Evolutionary conservation across 2,888 invertebrate genomes (phyloP).

Genomic region (Drosophila neotestacea): DNA sequence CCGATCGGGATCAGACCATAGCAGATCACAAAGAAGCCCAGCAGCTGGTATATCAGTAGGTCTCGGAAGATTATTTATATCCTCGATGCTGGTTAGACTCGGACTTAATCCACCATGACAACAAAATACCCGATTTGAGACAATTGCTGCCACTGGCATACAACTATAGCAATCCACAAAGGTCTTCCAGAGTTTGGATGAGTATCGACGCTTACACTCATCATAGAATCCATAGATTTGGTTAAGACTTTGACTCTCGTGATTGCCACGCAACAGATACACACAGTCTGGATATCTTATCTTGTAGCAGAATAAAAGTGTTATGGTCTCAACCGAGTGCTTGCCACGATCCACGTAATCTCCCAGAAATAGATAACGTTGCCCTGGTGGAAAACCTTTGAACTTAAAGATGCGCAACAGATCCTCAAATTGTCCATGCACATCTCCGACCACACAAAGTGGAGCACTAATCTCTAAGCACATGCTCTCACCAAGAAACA

Average conservation of each 20-base stretch:
- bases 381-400: conserved; percentile 99
- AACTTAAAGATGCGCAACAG: conserved; percentile 98
- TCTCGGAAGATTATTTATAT: conserved; percentile 97
- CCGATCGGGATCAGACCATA: conserved; percentile 99
- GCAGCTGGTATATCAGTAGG: conserved; percentile 99
- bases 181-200: conserved; percentile 99
- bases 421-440: conserved; percentile 99
- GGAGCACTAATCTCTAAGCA: conserved; percentile 98
- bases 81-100: conserved; percentile 97
- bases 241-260: conserved; percentile 98
- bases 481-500: conserved; percentile 98
- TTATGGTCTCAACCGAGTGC: conserved; percentile 97
- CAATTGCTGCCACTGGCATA: conserved; percentile 98
- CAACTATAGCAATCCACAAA: conserved; percentile 99
- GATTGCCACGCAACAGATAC: conserved; percentile 96
- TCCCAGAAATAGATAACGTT: conserved; percentile 97
- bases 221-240: conserved; percentile 96
- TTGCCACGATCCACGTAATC: conserved; percentile 94
- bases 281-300: conserved; percentile 97
- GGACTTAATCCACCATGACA: conserved; percentile 97
- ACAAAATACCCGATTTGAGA: conserved; percentile 99
- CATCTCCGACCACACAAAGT: conserved; percentile 99
- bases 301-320: conserved; percentile 98
- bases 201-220: conserved; percentile 96
- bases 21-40: conserved; percentile 96